Conservation (phyloP, 2,888 invertebrate genomes). For the Lithophane semibrunnea region DNA sequence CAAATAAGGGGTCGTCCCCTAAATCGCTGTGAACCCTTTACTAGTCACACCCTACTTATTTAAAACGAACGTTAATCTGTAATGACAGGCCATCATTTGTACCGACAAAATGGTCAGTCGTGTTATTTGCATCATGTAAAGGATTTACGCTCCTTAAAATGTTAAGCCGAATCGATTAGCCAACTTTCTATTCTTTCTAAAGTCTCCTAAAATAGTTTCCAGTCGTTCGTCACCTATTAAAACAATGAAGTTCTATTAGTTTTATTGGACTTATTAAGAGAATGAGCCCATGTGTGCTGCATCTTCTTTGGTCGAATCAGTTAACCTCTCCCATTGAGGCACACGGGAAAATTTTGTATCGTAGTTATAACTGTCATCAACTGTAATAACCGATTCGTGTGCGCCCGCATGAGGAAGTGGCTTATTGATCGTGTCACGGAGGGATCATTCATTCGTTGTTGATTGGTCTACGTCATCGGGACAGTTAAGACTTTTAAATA, state of each 20-base stretch:
- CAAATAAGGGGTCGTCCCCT: constrained; percentile 80
- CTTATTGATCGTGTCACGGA: constrained; percentile 84
- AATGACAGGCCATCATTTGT: constrained; percentile 71
- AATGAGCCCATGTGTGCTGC: constrained; percentile 74
- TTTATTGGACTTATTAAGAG: constrained; percentile 85
- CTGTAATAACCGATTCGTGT: constrained; percentile 83
- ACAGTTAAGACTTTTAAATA: constrained; percentile 68
- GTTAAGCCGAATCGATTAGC: constrained; percentile 1
- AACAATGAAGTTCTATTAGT: constrained; percentile 82
- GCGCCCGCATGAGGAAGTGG: constrained; percentile 88
- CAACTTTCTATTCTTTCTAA: constrained; percentile 55
- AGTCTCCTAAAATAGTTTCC: constrained; percentile 64
- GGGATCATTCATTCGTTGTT: constrained; percentile 77
- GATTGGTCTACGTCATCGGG: constrained; percentile 76
- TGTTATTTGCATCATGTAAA: constrained; percentile 53
- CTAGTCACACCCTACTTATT: constrained; percentile 82
- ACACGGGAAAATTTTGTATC: constrained; percentile 85
- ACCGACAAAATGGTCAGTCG: constrained; percentile 55
- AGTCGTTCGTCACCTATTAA: constrained; percentile 66
- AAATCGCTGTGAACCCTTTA: constrained; percentile 85
- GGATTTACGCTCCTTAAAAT: constrained; percentile 38
- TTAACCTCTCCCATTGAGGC: constrained; percentile 85
- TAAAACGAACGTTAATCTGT: constrained; percentile 76
- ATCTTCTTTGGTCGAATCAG: constrained; percentile 84
- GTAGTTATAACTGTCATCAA: constrained; percentile 86